A percentile compares a stretch with the other conserved stretches of the same genome.
Evolutionary conservation across 2,888 invertebrate genomes (phyloP).

Genomic region (Mylabris sibirica): DNA sequence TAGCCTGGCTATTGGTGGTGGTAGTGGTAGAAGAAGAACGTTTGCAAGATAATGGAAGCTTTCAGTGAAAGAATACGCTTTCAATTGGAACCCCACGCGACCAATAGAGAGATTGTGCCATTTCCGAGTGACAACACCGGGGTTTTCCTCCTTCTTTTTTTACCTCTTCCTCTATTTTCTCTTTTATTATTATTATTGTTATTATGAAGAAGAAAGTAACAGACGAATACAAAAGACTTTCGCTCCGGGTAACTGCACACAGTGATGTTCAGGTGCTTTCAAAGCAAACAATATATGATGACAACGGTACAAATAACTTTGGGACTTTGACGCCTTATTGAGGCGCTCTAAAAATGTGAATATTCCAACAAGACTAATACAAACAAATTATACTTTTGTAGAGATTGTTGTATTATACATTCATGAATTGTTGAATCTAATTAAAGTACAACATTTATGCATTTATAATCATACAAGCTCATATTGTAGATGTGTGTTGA

Average conservation of each 20-base stretch:
- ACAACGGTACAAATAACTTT: constrained; percentile 22
- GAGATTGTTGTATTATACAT: no score
- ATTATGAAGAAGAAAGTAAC: constrained; percentile 51
- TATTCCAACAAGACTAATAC: no score
- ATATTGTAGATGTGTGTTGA: not conserved
- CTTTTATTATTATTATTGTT: not conserved
- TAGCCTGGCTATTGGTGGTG: constrained; percentile 13
- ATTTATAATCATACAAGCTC: constrained; percentile 16
- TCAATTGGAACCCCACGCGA: constrained; percentile 50
- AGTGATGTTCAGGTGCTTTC: constrained; percentile 21
- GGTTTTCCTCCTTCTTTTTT: constrained; percentile 31
- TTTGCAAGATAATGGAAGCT: constrained; percentile 38
- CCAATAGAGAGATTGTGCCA: constrained; percentile 55
- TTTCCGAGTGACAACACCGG: constrained; percentile 54
- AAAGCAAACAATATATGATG: constrained; percentile 27
- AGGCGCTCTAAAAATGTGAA: not conserved
- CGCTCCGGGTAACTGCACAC: constrained; percentile 28
- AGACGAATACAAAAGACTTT: constrained; percentile 50
- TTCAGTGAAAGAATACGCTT: constrained; percentile 51
- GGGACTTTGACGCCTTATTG: not conserved
- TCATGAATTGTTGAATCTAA: constrained; percentile 11
- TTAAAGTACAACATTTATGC: constrained; percentile 7
- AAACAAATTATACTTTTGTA: no score
- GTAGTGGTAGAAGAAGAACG: constrained; percentile 26
- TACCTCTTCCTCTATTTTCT: not conserved